Evolutionary conservation across 2,888 invertebrate species (phyloP).

Genomic region (Abscondita cerata): DNA sequence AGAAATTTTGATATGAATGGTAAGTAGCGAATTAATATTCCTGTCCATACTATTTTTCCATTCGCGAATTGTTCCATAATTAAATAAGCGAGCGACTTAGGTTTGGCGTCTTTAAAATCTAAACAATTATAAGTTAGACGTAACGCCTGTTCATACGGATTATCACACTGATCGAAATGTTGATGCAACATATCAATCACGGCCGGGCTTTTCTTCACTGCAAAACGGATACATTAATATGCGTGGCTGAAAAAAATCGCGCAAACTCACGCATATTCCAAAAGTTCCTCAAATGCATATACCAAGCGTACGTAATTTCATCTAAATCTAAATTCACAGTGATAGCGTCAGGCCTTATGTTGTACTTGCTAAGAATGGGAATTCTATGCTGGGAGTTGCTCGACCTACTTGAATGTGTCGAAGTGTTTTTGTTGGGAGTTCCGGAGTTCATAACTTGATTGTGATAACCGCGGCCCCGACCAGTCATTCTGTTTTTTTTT

Average conservation of each 20-base stretch:
- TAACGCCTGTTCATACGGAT: conserved; percentile 68
- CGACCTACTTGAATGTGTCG: background rate
- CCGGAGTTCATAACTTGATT: background rate
- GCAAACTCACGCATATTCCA: conserved; percentile 37
- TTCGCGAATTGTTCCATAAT: conserved; percentile 68
- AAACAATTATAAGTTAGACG: conserved; percentile 67
- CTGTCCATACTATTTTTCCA: conserved; percentile 58
- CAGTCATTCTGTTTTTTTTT: conserved; percentile 22
- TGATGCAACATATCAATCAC: conserved; percentile 53
- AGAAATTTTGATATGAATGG: conserved; percentile 68
- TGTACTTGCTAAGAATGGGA: conserved; percentile 6
- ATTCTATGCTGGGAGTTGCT: background rate
- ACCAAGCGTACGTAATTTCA: conserved; percentile 25
- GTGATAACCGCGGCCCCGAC: conserved; percentile 28
- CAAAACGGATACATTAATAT: conserved; percentile 33
- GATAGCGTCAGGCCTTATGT: conserved; percentile 24
- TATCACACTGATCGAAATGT: conserved; percentile 56
- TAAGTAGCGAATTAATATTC: conserved; percentile 60
- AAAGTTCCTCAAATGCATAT: conserved; percentile 32
- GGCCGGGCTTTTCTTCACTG: conserved; percentile 56
- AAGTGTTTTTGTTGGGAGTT: background rate
- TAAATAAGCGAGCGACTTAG: conserved; percentile 67
- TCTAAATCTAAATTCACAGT: conserved; percentile 34
- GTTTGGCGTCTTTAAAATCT: conserved; percentile 69
- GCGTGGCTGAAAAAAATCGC: background rate